Evolutionary conservation across 64 coral and sea anemone genomes (phyloP).

Genomic region (Anthopleura sola): DNA sequence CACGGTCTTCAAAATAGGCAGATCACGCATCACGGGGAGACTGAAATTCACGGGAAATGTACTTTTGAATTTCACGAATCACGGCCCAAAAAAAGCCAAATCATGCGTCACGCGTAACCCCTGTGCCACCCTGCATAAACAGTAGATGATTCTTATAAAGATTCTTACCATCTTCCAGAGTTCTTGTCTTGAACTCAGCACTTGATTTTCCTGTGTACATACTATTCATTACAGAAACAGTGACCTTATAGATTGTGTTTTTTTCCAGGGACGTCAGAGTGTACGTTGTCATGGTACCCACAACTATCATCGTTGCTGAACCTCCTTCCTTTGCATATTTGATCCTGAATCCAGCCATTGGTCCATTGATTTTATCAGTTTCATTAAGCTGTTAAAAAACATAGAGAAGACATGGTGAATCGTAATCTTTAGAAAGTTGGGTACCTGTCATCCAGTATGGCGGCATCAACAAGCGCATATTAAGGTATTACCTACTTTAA

Average conservation of each 20-base stretch:
- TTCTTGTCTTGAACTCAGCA: neutral
- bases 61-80: no score
- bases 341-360: neutral
- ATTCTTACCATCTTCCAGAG: neutral
- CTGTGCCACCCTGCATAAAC: no score
- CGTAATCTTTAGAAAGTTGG: no score
- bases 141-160: no score
- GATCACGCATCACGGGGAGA: no score
- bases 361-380: conserved; percentile 10
- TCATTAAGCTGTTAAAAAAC: neutral
- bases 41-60: no score
- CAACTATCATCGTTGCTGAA: neutral
- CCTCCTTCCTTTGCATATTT: neutral
- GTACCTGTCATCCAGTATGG: no score
- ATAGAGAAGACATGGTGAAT: neutral
- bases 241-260: neutral
- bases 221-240: neutral
- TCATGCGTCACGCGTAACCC: no score
- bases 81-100: no score
- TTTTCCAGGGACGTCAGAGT: neutral
- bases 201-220: neutral
- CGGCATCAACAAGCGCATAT: no score
- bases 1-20: no score
- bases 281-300: neutral
- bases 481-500: no score